Evolutionary conservation across 2,888 invertebrate genomes (phyloP), one percentile per base, ranked within the genome.

Genomic region (Junonia oenone): DNA sequence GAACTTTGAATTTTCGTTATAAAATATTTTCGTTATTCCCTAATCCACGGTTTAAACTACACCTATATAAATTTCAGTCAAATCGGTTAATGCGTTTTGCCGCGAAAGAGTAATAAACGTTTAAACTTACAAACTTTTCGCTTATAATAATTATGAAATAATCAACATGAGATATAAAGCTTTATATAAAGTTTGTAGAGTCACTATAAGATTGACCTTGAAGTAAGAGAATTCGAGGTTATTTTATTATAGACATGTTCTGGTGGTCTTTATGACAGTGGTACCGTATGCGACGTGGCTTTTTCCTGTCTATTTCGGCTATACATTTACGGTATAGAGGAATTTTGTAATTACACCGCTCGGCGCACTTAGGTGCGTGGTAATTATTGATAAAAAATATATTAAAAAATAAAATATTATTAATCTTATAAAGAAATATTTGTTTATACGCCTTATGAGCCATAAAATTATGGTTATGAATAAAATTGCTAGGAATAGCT

Each of bases 141-240:
- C n/a, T n/a, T n/a, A n/a, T n/a, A n/a, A n/a, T n/a, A n/a, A 19
- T 26, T 22, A 27, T 38, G 13, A 8, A 2, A 0, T 29, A 5
- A 11, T 8, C 29, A 6, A 38, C 15, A 11, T 29, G 3, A 27
- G 17, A 31, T 35, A 46, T 22, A 40, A 27, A 40, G 40, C 56
- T 51, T 64, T 51, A n/a, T n/a, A n/a, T n/a, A 31, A 31, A 31
- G 31, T 9, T 9, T 22, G 22, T 22, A 22, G 2, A 22, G 2
- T 22, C 22, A 22, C 82, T 81, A 76, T 83, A 82, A 75, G 78
- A 77, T 76, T 82, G 83, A 74, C 83, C 84, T 69, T 84, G 81
- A 68, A 43, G 47, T 51, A 59, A 64, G 56, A 61, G 57, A 52
- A 59, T 66, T 60, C 75, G 73, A 80, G 83, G 78, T 65, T 68